phyloP scores from a whole-genome alignment of 2,113 vertebrate genomes.

The Neodon shergylaensis region DNA sequence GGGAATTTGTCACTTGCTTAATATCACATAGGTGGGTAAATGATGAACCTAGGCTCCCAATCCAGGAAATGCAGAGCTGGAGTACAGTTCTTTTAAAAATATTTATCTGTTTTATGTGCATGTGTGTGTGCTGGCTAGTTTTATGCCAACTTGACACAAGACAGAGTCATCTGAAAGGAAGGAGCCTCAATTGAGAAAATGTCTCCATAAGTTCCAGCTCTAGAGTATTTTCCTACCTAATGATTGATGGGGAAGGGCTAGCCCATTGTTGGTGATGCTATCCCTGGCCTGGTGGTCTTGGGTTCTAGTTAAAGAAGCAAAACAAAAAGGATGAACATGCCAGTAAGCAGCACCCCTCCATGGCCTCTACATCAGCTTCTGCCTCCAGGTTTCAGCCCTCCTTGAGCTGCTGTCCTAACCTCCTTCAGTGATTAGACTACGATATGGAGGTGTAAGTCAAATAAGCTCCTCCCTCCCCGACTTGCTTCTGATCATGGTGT shows the following conservation, averaged over 20 bases:
- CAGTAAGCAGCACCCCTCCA: background rate
- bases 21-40: background rate
- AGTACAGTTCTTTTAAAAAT: background rate
- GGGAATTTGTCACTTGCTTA: conserved; percentile 21
- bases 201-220: background rate
- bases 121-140: background rate
- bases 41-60: background rate
- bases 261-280: background rate
- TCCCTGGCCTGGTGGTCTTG: background rate
- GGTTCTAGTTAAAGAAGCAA: background rate
- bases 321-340: no score
- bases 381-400: background rate
- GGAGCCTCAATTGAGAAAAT: background rate
- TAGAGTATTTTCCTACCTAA: background rate
- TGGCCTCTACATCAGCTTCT: background rate
- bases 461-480: background rate
- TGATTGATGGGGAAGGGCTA: background rate
- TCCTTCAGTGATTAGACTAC: background rate
- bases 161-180: background rate
- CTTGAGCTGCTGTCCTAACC: background rate
- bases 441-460: background rate
- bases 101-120: background rate
- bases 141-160: background rate
- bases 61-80: background rate
- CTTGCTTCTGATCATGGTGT: background rate